Base-by-base conservation (phyloP, 2,113 vertebrate genomes). In the Seriola dumerili region DNA sequence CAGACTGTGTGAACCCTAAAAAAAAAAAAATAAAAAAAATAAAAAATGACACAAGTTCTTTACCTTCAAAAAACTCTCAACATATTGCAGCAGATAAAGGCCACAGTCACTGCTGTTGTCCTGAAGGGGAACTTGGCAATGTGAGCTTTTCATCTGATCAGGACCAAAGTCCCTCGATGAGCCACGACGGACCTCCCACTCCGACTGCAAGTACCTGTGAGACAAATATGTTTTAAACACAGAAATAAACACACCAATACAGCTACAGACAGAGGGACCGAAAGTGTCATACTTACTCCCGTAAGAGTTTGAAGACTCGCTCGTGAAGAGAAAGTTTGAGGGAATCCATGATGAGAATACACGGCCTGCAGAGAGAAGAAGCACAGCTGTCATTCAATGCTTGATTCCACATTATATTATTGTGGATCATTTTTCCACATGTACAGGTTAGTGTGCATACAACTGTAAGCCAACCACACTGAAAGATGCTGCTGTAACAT, bases 61-160 rank as follows among this genome's bases (percentile, higher is more conserved):
- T 94, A 99, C 98, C 97, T 98, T 95, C 38, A 98, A 93, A 92
- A 99, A 99, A 81, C 96, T 98, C 91, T 99, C 98, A 9, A 97
- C 97, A 54, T 99, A 99, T 4, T 99, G 98, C 50, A 99, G 92
- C 78, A 99, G 95, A 87, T 99, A 99, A 13, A 99, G 94, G 16
- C 98, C 98, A 83, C 98, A 99, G 87, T 99, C 98, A 75, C 97
- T 99, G 93, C 95, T 97, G 89, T 99, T 99, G 89, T 99, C 96
- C 90, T 99, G 98, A 74, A 98, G 97, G 62, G 98, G 98, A 76
- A 99, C 97, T 86, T 94, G 94, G 80, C 97, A 98, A 86, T 95
- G 96, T 0, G 97, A 95, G 68, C 96, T 96, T 73, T 95, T 90
- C 96, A 99, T 96, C 55, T 94, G 94, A 64, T 97, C 95, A 50